Conservation (phyloP, 2,888 invertebrate species). For the Branchellion lobata region DNA sequence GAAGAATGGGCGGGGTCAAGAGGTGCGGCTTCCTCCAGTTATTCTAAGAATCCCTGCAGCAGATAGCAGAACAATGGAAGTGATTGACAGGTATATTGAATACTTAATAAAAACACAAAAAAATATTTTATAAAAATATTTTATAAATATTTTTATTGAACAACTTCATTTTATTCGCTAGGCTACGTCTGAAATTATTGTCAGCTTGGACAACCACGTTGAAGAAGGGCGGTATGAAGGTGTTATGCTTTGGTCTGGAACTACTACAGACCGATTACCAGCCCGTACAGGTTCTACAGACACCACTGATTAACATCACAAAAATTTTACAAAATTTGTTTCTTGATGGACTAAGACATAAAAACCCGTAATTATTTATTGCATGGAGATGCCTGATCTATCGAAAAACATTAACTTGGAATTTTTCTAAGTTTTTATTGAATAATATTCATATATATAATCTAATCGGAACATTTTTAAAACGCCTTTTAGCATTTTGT, state of each 20-base stretch:
- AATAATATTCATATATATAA: too few relatives aligned
- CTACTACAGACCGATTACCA: slow-evolving; percentile 59
- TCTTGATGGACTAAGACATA: too few relatives aligned
- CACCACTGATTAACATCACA: too few relatives aligned
- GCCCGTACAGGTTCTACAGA: slow-evolving; percentile 59
- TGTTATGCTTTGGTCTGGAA: slow-evolving; percentile 59
- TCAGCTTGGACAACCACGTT: slow-evolving; percentile 60
- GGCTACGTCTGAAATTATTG: slow-evolving; percentile 56
- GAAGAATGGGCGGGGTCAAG: slow-evolving; percentile 50
- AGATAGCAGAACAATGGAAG: slow-evolving; percentile 48
- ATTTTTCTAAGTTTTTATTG: too few relatives aligned
- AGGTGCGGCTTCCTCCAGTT: slow-evolving; percentile 50
- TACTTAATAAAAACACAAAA: neutral
- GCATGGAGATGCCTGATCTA: too few relatives aligned
- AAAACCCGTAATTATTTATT: neutral
- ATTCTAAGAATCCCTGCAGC: slow-evolving; percentile 52
- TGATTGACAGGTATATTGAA: slow-evolving; percentile 50
- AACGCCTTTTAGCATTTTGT: too few relatives aligned
- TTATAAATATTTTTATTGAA: too few relatives aligned
- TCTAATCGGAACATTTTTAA: too few relatives aligned
- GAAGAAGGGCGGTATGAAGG: slow-evolving; percentile 59
- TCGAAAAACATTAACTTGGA: too few relatives aligned
- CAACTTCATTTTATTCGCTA: neutral
- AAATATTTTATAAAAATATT: too few relatives aligned
- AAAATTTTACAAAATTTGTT: too few relatives aligned